These are phyloP conservation scores for Takifugu ocellatus DNA, from an alignment of 2,797 vertebrate species.

Conservation along the genomic window DNA sequence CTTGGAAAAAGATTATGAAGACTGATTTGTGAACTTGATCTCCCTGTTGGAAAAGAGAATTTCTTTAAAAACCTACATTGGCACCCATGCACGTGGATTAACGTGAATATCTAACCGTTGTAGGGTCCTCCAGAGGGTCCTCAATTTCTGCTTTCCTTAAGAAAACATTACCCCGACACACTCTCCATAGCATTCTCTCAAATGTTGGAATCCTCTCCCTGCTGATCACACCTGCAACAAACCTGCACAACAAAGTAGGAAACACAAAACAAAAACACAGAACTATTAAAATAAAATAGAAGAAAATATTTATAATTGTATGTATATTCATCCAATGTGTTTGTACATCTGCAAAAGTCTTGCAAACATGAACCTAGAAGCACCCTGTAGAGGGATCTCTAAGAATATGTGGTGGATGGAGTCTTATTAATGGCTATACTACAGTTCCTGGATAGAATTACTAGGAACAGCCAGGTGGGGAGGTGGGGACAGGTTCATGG, in stretches of 20 bases:
- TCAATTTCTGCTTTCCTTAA: conserved; percentile 95
- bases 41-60: conserved; percentile 71
- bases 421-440: no score
- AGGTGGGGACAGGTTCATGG: no score
- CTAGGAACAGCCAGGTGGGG: no score
- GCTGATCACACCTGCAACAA: conserved; percentile 95
- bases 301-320: neutral
- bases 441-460: no score
- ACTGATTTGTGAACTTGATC: conserved; percentile 95
- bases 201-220: conserved; percentile 94
- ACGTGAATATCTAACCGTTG: conserved; percentile 77
- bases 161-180: conserved; percentile 96
- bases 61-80: neutral
- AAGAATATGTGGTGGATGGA: no score
- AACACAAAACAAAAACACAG: neutral
- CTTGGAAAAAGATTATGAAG: conserved; percentile 97
- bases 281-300: neutral
- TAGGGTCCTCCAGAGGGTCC: conserved; percentile 92
- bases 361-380: no score
- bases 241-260: conserved; percentile 66
- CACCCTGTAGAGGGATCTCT: no score
- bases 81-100: neutral
- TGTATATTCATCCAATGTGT: neutral
- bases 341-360: no score
- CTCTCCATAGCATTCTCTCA: conserved; percentile 96